Evolutionary conservation across 92 coral and sea anemone genomes (phyloP), one percentile per base, ranked within the genome.

Genomic region (Siderastrea radians): DNA sequence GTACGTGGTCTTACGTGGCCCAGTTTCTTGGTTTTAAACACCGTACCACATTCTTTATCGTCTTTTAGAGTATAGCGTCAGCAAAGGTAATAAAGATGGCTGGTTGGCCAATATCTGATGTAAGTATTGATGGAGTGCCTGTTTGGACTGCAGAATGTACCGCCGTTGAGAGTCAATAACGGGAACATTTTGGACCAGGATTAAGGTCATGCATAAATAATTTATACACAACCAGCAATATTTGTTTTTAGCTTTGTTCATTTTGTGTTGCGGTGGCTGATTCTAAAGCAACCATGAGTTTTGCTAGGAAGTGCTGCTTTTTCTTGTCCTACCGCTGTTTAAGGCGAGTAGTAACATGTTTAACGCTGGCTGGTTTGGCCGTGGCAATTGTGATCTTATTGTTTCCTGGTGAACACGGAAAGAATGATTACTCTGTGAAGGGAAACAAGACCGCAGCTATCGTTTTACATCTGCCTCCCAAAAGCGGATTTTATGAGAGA

Each of bases 261-360:
- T 26, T 26, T 26, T 26, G 38, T 26, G 38, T 26, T 26, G 38
- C 38, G 38, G 38, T 26, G 38, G 38, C 38, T 26, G 38, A 26
- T 26, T 26, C 5, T 1, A 67, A 67, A 9, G 15, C 49, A 13
- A n/a, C n/a, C 67, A 77, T 60, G 81, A 52, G 50, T 43, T 11
- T 6, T 13, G 16, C 51, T 46, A 45, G 16, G 16, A 69, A 69
- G 3, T 44, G 74, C 51, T 69, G 44, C 75, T 48, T 49, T 77
- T 77, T 46, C 51, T 12, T 77, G 54, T 77, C 81, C 52, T 45
- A 46, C 66, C 81, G 81, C 68, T 77, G 81, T 68, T 45, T 77
- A 59, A 77, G 59, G 47, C 68, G 81, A 45, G 69, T 77, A 44
- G 69, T 52, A 19, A 45, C 68, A 44, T 58, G 68, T 15, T 10